phyloP scores from a whole-genome alignment of 2,797 vertebrate species.

The Pangasius sanitwongsei region DNA sequence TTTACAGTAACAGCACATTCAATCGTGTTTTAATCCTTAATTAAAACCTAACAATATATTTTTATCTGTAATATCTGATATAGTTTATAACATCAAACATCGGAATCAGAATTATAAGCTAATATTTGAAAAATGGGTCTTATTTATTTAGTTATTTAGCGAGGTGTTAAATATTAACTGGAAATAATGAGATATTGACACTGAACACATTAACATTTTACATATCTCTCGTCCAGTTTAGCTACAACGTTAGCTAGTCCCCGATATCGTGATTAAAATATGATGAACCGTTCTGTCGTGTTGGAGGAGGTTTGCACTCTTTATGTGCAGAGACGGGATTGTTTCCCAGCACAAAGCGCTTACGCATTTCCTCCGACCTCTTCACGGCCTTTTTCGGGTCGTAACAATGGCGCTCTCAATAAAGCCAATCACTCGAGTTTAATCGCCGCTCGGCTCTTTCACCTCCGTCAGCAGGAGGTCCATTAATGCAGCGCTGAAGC shows the following conservation, averaged over 20 bases:
- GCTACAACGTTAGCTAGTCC: background rate
- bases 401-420: slow-evolving; percentile 63
- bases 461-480: slow-evolving; percentile 69
- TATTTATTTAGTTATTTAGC: background rate
- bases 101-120: background rate
- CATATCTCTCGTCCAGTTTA: background rate
- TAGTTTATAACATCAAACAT: background rate
- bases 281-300: background rate
- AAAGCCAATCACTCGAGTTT: slow-evolving; percentile 66
- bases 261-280: too few relatives aligned
- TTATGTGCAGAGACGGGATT: background rate
- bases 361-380: background rate
- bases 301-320: too few relatives aligned
- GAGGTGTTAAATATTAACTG: background rate
- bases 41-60: background rate
- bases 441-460: slow-evolving; percentile 71
- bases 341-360: slow-evolving; percentile 14
- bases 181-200: background rate
- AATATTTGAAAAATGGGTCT: background rate
- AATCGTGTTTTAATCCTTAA: background rate
- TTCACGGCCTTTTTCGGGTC: background rate
- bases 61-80: background rate
- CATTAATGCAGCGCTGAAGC: slow-evolving; percentile 66
- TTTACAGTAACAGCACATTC: background rate
- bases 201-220: background rate